Base-by-base conservation (phyloP, 2,113 vertebrate species). In the Leiothrix lutea region DNA sequence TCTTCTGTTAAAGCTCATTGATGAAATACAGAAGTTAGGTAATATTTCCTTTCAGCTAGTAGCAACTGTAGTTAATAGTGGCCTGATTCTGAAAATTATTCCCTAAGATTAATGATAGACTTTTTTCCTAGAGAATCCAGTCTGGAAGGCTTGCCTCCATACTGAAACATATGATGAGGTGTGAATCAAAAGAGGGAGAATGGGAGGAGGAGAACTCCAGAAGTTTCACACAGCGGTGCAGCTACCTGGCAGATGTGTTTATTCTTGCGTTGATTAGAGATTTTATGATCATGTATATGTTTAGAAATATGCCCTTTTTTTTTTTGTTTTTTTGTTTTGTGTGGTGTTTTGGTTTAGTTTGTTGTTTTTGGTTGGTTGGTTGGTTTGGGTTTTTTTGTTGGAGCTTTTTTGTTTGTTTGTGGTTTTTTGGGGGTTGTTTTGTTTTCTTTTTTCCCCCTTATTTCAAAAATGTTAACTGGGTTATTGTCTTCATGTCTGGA, bases 161-260 rank as follows among this genome's bases (percentile, higher is more conserved):
- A n/a, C n/a, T 23, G 11, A 44, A 58, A 58, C 8, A 40, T 14
- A 2, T 8, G 5, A 8, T 29, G 20, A 33, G 22, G 33, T 53
- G 25, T 23, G 40, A 92, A 33, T 60, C 31, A 35, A 67, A 89
- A 67, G 48, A 24, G 54, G 7, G 47, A 25, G 9, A 61, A 47
- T 31, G 18, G 42, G 35, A 86, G 24, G 18, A 72, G 9, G 33
- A 62, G 44, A 78, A 50, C 24, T 40, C 11, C 13, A 38, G 24
- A 42, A 26, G 14, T 54, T 62, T 79, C 3, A 21, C 1, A 1
- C 0, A 1, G 3, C 60, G 29, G 10, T 42, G 5, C 48, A 64
- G 29, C 42, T 85, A n/a, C 29, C 15, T 64, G 8, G 9, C 26
- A 31, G 21, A 47, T 29, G 2, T 36, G 20, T 51, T 79, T 13